A percentile compares a stretch with the other conserved stretches of the same genome.
Evolutionary conservation across 2,113 vertebrate species (phyloP).

Genomic region (Eulemur macaco): DNA sequence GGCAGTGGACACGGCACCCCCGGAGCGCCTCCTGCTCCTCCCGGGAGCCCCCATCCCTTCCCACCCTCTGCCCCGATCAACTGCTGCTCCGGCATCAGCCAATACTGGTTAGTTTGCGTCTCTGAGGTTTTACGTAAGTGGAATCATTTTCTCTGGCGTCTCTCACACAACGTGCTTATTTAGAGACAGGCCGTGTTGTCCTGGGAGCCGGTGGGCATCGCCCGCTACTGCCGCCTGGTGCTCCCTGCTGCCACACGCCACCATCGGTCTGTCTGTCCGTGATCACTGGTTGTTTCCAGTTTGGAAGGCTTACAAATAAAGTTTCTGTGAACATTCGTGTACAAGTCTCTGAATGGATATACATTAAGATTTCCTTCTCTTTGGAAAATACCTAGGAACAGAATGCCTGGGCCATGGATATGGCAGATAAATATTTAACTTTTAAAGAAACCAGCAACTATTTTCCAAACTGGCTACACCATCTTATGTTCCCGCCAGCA

Average conservation of each 20-base stretch:
- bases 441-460: not conserved
- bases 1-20: not conserved
- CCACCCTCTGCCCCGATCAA: too few relatives aligned
- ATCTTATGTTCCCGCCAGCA: accelerated
- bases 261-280: accelerated
- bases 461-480: not conserved
- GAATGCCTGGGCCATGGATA: accelerated
- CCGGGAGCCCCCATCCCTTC: too few relatives aligned
- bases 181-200: too few relatives aligned
- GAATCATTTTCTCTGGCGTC: not conserved
- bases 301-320: not conserved
- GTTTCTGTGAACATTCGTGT: not conserved
- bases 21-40: not conserved
- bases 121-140: not conserved
- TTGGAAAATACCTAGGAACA: not conserved
- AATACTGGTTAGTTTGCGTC: not conserved
- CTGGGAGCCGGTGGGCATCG: accelerated
- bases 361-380: too few relatives aligned
- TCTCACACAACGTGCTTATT: not conserved
- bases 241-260: accelerated
- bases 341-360: not conserved
- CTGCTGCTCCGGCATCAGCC: too few relatives aligned
- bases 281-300: not conserved
- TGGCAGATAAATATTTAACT: too few relatives aligned
- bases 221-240: accelerated